Evolutionary conservation across 2,888 invertebrate genomes (phyloP).

Genomic region (Harpagoxenus sublaevis): DNA sequence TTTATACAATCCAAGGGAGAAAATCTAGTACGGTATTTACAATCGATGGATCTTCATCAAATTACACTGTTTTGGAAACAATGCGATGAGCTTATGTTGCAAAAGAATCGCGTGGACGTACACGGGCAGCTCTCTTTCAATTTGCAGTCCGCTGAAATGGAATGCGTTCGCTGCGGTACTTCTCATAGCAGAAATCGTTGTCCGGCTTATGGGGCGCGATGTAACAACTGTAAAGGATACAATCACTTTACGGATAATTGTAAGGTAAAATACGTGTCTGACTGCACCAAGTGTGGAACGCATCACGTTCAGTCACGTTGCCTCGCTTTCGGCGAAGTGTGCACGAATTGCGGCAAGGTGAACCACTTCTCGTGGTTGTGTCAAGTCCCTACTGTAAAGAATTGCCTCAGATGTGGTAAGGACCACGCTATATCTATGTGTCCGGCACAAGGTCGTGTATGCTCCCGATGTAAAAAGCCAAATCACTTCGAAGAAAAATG

Average conservation of each 20-base stretch:
- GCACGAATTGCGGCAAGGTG: constrained; percentile 52
- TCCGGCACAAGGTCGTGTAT: constrained; percentile 48
- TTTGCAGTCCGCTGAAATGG: not conserved
- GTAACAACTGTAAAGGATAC: constrained; percentile 26
- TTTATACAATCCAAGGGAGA: not conserved
- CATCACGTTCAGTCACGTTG: constrained; percentile 52
- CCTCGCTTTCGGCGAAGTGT: constrained; percentile 50
- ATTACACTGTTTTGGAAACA: constrained; percentile 35
- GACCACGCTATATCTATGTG: constrained; percentile 38
- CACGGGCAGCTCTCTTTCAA: not conserved
- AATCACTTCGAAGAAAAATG: constrained; percentile 42
- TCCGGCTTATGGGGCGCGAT: constrained; percentile 29
- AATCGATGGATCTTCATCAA: constrained; percentile 8
- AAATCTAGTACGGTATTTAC: not conserved
- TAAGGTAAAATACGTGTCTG: constrained; percentile 8
- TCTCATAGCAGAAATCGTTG: constrained; percentile 24
- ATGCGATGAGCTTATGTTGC: not conserved
- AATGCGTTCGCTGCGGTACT: constrained; percentile 40
- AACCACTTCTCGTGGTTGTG: constrained; percentile 58
- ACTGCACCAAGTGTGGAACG: constrained; percentile 52
- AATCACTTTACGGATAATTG: constrained; percentile 38
- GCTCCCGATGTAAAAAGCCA: constrained; percentile 45
- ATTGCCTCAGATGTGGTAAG: constrained; percentile 27
- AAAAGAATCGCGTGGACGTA: not conserved
- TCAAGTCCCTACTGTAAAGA: constrained; percentile 4